Percentiles rank a stretch among this genome's conserved stretches.
Evolutionary conservation across 2,888 invertebrate species (phyloP).

Genomic region (Gastracanthus pulcherrimus): DNA sequence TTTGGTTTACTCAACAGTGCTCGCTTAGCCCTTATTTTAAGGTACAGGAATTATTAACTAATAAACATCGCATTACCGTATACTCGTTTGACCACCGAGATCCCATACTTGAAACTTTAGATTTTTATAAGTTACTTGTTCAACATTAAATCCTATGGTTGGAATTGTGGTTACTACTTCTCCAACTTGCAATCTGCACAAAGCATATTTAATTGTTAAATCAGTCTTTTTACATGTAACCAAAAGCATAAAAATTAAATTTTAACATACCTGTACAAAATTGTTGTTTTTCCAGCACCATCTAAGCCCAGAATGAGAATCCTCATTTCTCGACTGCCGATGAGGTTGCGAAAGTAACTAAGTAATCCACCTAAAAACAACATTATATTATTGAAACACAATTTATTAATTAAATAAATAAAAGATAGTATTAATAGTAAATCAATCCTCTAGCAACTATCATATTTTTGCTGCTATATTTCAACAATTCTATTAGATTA

Average conservation of each 20-base stretch:
- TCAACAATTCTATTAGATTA: too few species aligned
- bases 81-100: constrained; percentile 99
- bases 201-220: constrained; percentile 27
- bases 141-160: constrained; percentile 99
- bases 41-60: neutral
- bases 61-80: constrained; percentile 84
- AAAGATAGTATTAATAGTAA: neutral
- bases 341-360: constrained; percentile 96
- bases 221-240: neutral
- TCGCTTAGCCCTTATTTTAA: too few species aligned
- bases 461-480: too few species aligned
- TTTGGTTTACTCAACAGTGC: too few species aligned
- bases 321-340: constrained; percentile 98
- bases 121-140: constrained; percentile 99
- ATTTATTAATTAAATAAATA: neutral
- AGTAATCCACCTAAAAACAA: constrained; percentile 89
- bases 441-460: too few species aligned
- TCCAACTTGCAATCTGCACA: constrained; percentile 93
- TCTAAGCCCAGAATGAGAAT: constrained; percentile 98
- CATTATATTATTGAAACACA: neutral
- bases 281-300: constrained; percentile 99
- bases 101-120: constrained; percentile 99
- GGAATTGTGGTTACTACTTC: constrained; percentile 99
- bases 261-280: constrained; percentile 87
- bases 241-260: neutral